Evolutionary conservation across 2,797 vertebrate species (phyloP).

Genomic region (Danionella dracula): DNA sequence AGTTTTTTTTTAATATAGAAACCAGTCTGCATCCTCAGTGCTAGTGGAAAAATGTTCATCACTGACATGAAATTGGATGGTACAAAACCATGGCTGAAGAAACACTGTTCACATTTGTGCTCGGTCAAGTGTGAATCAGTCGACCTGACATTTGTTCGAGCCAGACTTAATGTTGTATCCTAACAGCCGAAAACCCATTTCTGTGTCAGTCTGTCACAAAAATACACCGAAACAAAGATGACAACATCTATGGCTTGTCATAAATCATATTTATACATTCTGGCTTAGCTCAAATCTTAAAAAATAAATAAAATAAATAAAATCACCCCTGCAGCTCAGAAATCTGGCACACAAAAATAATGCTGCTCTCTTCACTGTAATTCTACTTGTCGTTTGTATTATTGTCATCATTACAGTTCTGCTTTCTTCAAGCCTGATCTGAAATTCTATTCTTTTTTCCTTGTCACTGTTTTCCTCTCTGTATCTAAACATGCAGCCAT

Average conservation of each 20-base stretch:
- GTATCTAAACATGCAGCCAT: conserved; percentile 64
- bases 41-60: neutral
- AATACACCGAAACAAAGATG: neutral
- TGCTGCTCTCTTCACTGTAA: conserved; percentile 11
- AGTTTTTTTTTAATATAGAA: neutral
- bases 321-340: neutral
- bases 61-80: neutral
- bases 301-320: too few species aligned
- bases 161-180: neutral
- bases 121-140: neutral
- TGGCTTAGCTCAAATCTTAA: neutral
- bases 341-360: neutral
- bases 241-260: neutral
- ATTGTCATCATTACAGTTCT: conserved; percentile 48
- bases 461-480: conserved; percentile 45
- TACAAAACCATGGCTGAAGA: neutral
- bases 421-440: conserved; percentile 50
- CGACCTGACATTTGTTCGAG: conserved; percentile 4
- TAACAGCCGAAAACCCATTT: neutral
- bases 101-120: neutral
- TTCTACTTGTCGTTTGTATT: conserved; percentile 38
- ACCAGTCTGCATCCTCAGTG: neutral
- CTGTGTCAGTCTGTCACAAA: neutral
- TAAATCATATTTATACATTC: neutral
- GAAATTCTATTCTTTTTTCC: conserved; percentile 43